Percentiles rank a stretch among this genome's conserved stretches.
These are phyloP conservation scores for Bombus superbus DNA, from an alignment of 1,140 invertebrate species.

Conservation along the genomic window DNA sequence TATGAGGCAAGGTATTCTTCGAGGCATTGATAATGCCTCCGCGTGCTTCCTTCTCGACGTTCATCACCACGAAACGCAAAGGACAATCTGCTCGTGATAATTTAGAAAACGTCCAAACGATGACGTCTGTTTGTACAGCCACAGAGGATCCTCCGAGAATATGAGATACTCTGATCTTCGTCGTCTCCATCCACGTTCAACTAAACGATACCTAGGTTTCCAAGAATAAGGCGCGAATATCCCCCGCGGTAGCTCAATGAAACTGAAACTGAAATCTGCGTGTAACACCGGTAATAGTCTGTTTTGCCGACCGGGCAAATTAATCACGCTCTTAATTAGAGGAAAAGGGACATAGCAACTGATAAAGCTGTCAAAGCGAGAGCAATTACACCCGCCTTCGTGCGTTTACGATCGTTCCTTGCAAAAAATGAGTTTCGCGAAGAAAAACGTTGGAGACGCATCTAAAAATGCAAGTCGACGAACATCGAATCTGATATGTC, in stretches of 20 bases:
- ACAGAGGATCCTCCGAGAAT: neutral
- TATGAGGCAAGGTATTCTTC: neutral
- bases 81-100: neutral
- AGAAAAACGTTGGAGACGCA: neutral
- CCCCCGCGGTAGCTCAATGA: neutral
- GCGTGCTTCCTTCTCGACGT: neutral
- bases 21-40: neutral
- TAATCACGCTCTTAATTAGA: conserved; percentile 17
- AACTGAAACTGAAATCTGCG: neutral
- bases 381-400: neutral
- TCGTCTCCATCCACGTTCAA: neutral
- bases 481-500: neutral
- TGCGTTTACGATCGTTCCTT: neutral
- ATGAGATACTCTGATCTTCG: neutral
- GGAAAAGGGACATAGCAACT: neutral
- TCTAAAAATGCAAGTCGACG: no score
- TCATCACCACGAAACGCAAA: neutral
- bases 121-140: no score
- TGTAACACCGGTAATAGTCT: neutral
- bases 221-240: neutral
- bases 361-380: neutral
- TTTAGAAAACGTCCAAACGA: neutral
- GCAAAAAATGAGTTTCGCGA: no score
- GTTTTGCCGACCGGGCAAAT: neutral
- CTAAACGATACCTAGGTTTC: neutral